Percentiles rank a stretch among this genome's conserved stretches.
Conservation (phyloP, 2,797 vertebrate species). For the Falco concolor region DNA sequence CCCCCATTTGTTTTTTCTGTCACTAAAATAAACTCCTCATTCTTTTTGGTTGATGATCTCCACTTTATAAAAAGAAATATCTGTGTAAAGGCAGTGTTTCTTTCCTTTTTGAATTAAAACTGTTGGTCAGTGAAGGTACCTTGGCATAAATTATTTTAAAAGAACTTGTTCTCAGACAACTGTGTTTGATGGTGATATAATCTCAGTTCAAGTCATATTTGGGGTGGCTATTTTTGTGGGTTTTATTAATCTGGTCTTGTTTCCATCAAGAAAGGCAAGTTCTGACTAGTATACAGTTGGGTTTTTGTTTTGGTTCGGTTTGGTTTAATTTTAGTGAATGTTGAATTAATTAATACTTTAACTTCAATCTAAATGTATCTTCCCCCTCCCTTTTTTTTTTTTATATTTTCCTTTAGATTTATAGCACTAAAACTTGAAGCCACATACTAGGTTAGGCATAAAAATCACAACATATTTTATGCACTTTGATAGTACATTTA, state of each 20-base stretch:
- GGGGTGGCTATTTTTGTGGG: background rate
- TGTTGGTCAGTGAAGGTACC: background rate
- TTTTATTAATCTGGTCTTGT: background rate
- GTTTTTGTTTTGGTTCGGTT: too few species aligned
- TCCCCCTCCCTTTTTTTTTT: background rate
- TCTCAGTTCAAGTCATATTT: background rate
- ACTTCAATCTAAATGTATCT: background rate
- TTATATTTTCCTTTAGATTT: background rate
- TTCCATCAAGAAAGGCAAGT: background rate
- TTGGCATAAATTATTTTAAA: background rate
- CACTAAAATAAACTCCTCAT: background rate
- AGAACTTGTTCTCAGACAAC: background rate
- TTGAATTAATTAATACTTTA: background rate
- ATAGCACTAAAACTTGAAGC: background rate
- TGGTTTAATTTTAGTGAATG: background rate
- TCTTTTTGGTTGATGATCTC: background rate
- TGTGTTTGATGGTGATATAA: background rate
- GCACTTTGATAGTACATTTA: background rate
- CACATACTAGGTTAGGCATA: background rate
- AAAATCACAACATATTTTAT: background rate
- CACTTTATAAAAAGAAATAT: background rate
- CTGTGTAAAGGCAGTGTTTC: background rate
- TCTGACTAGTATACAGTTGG: background rate
- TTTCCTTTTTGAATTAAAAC: background rate
- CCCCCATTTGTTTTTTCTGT: background rate